Percentiles rank a stretch among this genome's conserved stretches.
Evolutionary conservation across 2,113 vertebrate species (phyloP).

Genomic region (Colistium nudipinnis): DNA sequence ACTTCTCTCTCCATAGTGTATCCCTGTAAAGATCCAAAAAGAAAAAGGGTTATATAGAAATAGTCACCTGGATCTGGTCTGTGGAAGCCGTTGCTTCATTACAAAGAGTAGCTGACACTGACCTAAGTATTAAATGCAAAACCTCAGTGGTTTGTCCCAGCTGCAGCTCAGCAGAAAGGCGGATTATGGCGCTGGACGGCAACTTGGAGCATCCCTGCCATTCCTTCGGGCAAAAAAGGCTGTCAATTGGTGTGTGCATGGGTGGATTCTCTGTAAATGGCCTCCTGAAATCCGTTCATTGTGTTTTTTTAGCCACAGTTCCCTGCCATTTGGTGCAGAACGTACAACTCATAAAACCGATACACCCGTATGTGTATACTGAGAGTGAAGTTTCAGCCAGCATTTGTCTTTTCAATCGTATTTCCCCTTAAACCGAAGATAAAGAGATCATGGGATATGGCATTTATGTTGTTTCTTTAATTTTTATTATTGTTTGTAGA

Average conservation of each 20-base stretch:
- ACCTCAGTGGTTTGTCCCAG: constrained; percentile 10
- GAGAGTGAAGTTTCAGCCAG: neutral
- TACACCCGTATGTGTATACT: neutral
- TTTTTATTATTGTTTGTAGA: too few species aligned
- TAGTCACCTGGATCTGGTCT: constrained; percentile 1
- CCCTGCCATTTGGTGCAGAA: constrained; percentile 3
- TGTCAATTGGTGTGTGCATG: constrained; percentile 28
- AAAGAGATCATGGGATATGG: neutral
- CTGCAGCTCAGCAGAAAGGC: constrained; percentile 32
- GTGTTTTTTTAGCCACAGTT: constrained; percentile 10
- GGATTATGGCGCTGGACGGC: constrained; percentile 36
- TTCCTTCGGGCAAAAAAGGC: constrained; percentile 42
- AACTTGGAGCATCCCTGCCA: constrained; percentile 11
- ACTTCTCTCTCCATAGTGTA: too few species aligned
- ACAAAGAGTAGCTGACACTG: constrained; percentile 21
- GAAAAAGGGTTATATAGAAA: neutral
- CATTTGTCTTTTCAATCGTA: neutral
- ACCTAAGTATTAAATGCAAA: constrained; percentile 23
- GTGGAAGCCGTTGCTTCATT: constrained; percentile 4
- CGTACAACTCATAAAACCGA: constrained; percentile 9
- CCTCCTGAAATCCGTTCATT: constrained; percentile 22
- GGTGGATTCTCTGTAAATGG: constrained; percentile 29
- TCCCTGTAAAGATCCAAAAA: too few species aligned
- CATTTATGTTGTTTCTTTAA: neutral
- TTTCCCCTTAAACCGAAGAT: neutral